These are phyloP conservation scores for Odontophorus gujanensis DNA, from an alignment of 2,113 vertebrate genomes.

Conservation along the genomic window DNA sequence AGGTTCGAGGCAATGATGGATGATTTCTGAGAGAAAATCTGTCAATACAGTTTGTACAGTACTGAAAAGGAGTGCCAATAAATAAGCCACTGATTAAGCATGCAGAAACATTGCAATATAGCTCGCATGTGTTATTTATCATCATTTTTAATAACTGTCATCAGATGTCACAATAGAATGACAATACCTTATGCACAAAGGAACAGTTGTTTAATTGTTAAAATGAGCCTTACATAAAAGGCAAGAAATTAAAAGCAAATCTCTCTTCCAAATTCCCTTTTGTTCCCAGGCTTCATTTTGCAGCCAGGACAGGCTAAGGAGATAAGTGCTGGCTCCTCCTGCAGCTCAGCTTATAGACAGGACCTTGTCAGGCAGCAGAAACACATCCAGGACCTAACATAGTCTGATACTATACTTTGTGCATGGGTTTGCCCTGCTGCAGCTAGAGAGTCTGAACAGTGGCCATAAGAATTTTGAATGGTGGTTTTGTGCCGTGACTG, in stretches of 20 bases:
- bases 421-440: neutral
- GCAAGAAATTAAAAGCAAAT: neutral
- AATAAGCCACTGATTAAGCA: constrained; percentile 15
- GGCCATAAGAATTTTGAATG: neutral
- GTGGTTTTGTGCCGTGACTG: neutral
- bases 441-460: neutral
- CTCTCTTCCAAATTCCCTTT: neutral
- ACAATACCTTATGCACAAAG: neutral
- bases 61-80: neutral
- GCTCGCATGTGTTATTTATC: neutral
- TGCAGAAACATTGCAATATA: neutral
- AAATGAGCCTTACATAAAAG: neutral
- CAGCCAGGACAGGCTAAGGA: neutral
- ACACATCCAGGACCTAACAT: fast-evolving
- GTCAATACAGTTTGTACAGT: neutral
- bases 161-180: neutral
- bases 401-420: neutral
- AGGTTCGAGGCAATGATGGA: constrained; percentile 27
- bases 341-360: neutral
- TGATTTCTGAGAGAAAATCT: constrained; percentile 20
- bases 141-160: neutral
- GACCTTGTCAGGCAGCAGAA: neutral
- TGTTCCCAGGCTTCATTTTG: neutral
- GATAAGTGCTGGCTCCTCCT: neutral
- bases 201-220: neutral